Evolutionary conservation across 2,797 vertebrate species (phyloP).

Genomic region (Myotis planiceps): DNA sequence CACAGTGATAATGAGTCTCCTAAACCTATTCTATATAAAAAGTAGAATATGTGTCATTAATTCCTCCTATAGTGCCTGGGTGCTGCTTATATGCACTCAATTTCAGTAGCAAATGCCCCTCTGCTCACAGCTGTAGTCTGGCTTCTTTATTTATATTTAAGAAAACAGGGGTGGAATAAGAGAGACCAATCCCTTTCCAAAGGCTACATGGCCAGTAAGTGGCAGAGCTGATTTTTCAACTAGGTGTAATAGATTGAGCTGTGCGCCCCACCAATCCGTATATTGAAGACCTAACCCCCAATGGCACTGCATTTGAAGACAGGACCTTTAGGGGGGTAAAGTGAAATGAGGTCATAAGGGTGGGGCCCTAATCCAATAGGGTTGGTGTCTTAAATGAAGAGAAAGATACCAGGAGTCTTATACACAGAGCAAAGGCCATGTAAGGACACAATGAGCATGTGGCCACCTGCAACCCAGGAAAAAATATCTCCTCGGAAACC

Average conservation of each 20-base stretch:
- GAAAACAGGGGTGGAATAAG: neutral
- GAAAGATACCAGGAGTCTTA: neutral
- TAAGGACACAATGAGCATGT: neutral
- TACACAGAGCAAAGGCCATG: neutral
- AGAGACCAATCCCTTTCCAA: neutral
- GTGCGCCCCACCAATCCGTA: accelerated
- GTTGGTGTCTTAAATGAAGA: neutral
- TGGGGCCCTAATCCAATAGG: neutral
- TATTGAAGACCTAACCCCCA: neutral
- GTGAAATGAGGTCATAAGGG: neutral
- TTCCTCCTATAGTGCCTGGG: neutral
- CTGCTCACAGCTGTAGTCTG: neutral
- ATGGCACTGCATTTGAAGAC: neutral
- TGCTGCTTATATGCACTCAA: neutral
- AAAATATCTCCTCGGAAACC: neutral
- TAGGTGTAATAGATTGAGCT: neutral
- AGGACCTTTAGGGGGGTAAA: neutral
- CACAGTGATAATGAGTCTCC: neutral
- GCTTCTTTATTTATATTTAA: neutral
- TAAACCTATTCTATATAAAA: neutral
- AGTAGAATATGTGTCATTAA: neutral
- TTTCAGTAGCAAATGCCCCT: neutral
- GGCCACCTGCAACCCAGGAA: neutral
- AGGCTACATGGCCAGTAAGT: neutral
- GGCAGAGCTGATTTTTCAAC: neutral